These are phyloP conservation scores for Pelobates cultripes DNA, from an alignment of 2,797 vertebrate species.

Conservation along the genomic window DNA sequence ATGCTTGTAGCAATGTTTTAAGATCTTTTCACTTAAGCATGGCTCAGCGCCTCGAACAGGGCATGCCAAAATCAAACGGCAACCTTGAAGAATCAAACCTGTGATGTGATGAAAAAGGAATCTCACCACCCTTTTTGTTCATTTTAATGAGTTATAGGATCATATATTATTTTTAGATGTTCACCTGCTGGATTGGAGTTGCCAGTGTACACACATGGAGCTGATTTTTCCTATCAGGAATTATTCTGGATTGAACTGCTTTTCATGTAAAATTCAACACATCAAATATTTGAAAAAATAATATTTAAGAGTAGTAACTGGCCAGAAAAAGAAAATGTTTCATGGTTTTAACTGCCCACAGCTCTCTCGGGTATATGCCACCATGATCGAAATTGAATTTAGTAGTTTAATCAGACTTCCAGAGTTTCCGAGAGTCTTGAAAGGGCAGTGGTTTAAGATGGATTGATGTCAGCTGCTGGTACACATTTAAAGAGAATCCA, in stretches of 20 bases:
- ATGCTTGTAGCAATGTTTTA: conserved; percentile 33
- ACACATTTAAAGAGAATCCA: background rate
- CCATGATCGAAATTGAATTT: conserved; percentile 53
- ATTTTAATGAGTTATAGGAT: conserved; percentile 56
- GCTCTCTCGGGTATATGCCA: conserved; percentile 42
- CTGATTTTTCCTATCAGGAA: conserved; percentile 56
- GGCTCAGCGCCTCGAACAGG: conserved; percentile 22
- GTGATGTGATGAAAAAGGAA: conserved; percentile 57
- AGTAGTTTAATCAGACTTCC: conserved; percentile 49
- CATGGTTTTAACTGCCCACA: conserved; percentile 51
- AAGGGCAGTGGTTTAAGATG: conserved; percentile 45
- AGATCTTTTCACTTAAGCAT: conserved; percentile 64
- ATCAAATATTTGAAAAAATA: conserved; percentile 56
- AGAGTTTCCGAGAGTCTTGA: conserved; percentile 37
- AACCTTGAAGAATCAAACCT: conserved; percentile 54
- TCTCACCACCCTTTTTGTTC: conserved; percentile 55
- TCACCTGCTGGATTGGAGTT: conserved; percentile 51
- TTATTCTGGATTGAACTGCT: conserved; percentile 55
- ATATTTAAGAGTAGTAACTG: conserved; percentile 55
- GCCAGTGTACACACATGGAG: conserved; percentile 57
- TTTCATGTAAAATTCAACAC: conserved; percentile 57
- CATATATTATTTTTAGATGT: conserved; percentile 57
- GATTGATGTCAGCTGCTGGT: conserved; percentile 49
- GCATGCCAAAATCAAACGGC: conserved; percentile 43
- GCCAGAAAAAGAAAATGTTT: conserved; percentile 55